Conservation (phyloP, 1,140 invertebrate genomes). For the Heliconius himera region DNA sequence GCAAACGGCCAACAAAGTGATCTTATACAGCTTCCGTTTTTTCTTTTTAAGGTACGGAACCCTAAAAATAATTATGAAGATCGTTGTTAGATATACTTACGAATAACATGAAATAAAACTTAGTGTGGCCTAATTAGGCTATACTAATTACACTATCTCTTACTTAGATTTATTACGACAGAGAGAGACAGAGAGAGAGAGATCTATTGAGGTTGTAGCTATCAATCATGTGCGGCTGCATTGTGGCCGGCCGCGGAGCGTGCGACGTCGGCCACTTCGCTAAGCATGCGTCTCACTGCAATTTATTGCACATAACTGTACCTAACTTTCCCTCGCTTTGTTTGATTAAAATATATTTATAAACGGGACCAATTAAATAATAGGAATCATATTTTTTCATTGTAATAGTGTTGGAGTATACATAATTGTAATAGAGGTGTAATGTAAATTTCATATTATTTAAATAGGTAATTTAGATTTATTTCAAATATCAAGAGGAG, state of each 20-base stretch:
- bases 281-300: slow-evolving; percentile 42
- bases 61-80: not conserved
- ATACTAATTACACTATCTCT: too few species aligned
- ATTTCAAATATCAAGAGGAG: too few species aligned
- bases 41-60: too few species aligned
- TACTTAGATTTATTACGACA: not conserved
- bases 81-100: not conserved
- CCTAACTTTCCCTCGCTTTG: slow-evolving; percentile 46
- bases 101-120: not conserved
- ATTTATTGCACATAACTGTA: slow-evolving; percentile 47
- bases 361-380: not conserved
- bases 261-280: slow-evolving; percentile 33
- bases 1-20: too few species aligned
- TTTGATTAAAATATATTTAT: slow-evolving; percentile 36
- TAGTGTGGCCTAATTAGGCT: not conserved
- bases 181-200: not conserved
- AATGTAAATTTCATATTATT: too few species aligned
- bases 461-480: too few species aligned
- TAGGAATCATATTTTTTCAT: not conserved
- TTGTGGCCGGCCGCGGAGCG: slow-evolving; percentile 38
- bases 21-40: too few species aligned
- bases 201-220: not conserved
- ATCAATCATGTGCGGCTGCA: slow-evolving; percentile 38
- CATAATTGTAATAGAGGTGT: too few species aligned
- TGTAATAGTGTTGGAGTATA: too few species aligned